These are phyloP conservation scores for Drosophila lini DNA, from an alignment of 1,140 invertebrate genomes.

Conservation along the genomic window DNA sequence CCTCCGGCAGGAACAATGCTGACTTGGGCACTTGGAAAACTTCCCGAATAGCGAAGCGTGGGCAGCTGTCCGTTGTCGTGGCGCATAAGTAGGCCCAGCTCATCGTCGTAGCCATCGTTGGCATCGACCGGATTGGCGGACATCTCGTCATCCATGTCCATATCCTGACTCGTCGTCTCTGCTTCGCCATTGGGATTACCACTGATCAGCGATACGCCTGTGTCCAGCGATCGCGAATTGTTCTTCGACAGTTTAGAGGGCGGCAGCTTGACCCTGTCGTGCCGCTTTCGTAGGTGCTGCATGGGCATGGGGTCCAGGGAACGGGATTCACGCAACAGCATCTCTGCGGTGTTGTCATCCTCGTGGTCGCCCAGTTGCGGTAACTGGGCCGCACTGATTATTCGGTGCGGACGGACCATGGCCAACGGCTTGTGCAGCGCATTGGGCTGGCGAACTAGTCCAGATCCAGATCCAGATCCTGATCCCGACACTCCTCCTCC, in stretches of 20 bases:
- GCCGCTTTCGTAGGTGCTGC: slow-evolving; percentile 72
- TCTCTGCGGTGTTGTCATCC: slow-evolving; percentile 36
- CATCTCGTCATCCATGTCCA: slow-evolving; percentile 47
- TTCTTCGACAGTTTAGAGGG: slow-evolving; percentile 82
- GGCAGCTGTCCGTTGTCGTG: slow-evolving; percentile 70
- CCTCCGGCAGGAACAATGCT: slow-evolving; percentile 58
- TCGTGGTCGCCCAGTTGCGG: slow-evolving; percentile 39
- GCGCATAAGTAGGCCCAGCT: slow-evolving; percentile 73
- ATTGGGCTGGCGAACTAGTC: slow-evolving; percentile 69
- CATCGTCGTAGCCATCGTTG: slow-evolving; percentile 77
- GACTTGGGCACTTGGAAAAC: slow-evolving; percentile 62
- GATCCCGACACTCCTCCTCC: slow-evolving; percentile 30
- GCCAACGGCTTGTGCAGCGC: slow-evolving; percentile 79
- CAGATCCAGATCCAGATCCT: slow-evolving; percentile 39
- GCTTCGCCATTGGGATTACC: slow-evolving; percentile 70
- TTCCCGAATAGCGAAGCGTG: slow-evolving; percentile 56
- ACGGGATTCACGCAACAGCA: slow-evolving; percentile 72
- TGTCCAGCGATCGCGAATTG: slow-evolving; percentile 79
- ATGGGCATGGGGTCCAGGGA: slow-evolving; percentile 81
- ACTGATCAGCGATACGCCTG: slow-evolving; percentile 79
- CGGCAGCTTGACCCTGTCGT: slow-evolving; percentile 70
- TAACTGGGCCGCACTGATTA: slow-evolving; percentile 69
- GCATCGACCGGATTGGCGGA: slow-evolving; percentile 63
- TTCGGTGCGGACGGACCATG: slow-evolving; percentile 82
- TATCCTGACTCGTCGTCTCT: slow-evolving; percentile 8